Evolutionary conservation across 2,113 vertebrate species (phyloP).

Genomic region (Ciconia stormi): DNA sequence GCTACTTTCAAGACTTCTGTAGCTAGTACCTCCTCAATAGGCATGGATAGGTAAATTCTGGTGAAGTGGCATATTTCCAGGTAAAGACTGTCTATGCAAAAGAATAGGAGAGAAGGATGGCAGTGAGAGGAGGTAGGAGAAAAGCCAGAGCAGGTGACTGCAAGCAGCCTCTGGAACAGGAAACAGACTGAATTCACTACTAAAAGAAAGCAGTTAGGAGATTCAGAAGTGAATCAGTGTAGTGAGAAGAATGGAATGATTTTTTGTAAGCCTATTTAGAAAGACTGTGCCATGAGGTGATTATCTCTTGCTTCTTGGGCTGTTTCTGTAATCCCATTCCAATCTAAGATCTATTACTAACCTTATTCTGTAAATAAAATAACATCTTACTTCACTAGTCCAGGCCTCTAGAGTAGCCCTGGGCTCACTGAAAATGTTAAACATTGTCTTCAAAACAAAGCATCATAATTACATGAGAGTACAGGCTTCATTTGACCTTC

Average conservation of each 20-base stretch:
- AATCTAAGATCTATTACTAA: not conserved
- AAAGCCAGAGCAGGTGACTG: not conserved
- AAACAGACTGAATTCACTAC: not conserved
- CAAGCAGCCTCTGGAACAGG: not conserved
- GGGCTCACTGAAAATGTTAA: not conserved
- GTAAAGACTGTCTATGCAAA: not conserved
- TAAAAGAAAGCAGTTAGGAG: not conserved
- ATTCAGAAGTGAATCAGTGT: not conserved
- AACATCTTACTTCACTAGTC: not conserved
- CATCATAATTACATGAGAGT: accelerated
- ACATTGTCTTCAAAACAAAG: not conserved
- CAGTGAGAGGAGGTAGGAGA: not conserved
- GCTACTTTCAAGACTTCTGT: not conserved
- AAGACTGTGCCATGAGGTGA: not conserved
- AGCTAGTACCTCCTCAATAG: not conserved
- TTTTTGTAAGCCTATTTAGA: not conserved
- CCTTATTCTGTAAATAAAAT: not conserved
- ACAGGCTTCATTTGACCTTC: not conserved
- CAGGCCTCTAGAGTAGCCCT: not conserved
- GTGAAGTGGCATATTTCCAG: not conserved
- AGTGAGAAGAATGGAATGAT: not conserved
- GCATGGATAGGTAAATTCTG: not conserved
- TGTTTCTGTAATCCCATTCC: not conserved
- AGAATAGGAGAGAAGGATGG: not conserved
- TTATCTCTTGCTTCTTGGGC: not conserved